A percentile compares a stretch with the other conserved stretches of the same genome.
Evolutionary conservation across 2,888 invertebrate genomes (phyloP).

Genomic region (Leucozona laternaria): DNA sequence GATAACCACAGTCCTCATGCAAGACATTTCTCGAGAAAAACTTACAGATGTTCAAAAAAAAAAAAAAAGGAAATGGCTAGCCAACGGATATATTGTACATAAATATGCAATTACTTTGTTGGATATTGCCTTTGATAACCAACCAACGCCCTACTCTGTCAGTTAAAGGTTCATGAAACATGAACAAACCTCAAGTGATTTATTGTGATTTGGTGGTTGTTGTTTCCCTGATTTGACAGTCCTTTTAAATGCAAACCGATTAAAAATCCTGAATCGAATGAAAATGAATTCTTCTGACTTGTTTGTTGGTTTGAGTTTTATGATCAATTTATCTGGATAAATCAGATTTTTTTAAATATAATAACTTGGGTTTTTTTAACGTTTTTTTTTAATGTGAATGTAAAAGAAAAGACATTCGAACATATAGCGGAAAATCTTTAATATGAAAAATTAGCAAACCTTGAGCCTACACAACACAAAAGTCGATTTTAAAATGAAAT

Average conservation of each 20-base stretch:
- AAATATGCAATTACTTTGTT: conserved; percentile 16
- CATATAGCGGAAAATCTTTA: too few species aligned
- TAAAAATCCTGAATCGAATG: background rate
- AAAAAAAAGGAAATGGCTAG: background rate
- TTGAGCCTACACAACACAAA: too few species aligned
- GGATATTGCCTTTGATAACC: background rate
- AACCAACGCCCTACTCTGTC: background rate
- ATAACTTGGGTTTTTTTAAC: too few species aligned
- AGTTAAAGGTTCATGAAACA: background rate
- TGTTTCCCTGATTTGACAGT: too few species aligned
- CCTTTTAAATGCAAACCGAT: conserved; percentile 5
- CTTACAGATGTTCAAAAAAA: conserved; percentile 25
- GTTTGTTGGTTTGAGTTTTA: background rate
- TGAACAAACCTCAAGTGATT: conserved; percentile 13
- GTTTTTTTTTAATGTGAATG: too few species aligned
- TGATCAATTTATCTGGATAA: background rate
- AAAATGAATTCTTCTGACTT: background rate
- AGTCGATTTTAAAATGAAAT: too few species aligned
- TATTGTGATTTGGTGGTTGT: conserved; percentile 9
- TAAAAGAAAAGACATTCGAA: too few species aligned
- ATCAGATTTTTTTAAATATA: background rate
- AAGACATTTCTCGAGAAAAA: conserved; percentile 7
- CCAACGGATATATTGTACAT: background rate
- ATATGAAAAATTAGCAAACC: too few species aligned
- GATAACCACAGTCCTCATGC: background rate